A percentile compares a stretch with the other conserved stretches of the same genome.
phyloP scores from a whole-genome alignment of 2,113 vertebrate genomes.

The Eonycteris spelaea region DNA sequence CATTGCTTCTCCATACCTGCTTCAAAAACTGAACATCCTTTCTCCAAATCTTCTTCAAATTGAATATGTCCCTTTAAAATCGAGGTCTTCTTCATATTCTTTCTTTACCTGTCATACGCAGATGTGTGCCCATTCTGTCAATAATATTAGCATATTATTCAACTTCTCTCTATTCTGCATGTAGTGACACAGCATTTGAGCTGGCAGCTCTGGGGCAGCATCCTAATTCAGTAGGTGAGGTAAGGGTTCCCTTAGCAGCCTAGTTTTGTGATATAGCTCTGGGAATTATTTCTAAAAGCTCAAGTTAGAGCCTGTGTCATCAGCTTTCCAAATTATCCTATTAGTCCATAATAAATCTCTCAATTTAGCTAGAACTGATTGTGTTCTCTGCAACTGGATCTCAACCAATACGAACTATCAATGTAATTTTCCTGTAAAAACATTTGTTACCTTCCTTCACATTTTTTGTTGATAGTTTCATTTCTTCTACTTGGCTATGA shows the following conservation, averaged over 20 bases:
- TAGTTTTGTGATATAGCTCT: not conserved
- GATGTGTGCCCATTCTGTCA: not conserved
- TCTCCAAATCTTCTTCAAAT: not conserved
- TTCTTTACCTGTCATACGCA: not conserved
- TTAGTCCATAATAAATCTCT: not conserved
- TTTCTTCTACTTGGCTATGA: not conserved
- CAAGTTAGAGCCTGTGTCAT: not conserved
- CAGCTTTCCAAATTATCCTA: not conserved
- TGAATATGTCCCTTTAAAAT: not conserved
- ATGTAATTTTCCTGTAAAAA: not conserved
- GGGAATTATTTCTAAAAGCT: not conserved
- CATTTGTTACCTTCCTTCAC: not conserved
- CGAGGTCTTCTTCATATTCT: not conserved
- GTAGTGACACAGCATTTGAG: fast-evolving
- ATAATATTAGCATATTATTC: not conserved
- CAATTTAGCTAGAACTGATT: not conserved
- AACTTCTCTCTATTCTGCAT: not conserved
- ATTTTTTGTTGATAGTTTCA: not conserved
- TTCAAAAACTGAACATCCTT: not conserved
- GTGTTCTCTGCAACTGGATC: not conserved
- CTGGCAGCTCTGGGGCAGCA: fast-evolving
- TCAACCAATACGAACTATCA: not conserved
- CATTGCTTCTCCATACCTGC: not conserved
- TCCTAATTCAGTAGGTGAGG: not conserved
- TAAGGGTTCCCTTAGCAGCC: not conserved